Conservation (phyloP, 1,140 invertebrate species). For the Lordiphosa clarofinis region DNA sequence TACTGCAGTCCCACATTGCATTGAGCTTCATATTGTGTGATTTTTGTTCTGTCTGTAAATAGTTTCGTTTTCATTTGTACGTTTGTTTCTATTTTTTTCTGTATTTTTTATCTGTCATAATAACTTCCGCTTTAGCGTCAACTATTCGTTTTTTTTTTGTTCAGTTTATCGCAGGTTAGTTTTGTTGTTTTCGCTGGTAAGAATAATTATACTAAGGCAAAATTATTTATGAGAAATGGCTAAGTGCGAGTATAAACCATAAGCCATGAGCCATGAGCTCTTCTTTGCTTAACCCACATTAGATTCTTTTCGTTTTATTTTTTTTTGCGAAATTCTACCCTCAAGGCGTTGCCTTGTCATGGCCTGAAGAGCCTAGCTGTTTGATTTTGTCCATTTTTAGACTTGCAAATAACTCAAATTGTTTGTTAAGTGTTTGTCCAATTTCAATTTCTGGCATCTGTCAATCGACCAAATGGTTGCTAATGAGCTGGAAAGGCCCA, state of each 20-base stretch:
- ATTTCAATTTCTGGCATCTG: too few species aligned
- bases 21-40: constrained; percentile 47
- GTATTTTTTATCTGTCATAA: constrained; percentile 60
- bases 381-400: too few species aligned
- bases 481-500: too few species aligned
- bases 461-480: too few species aligned
- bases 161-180: too few species aligned
- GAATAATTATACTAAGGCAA: too few species aligned
- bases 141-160: too few species aligned
- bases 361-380: constrained; percentile 7
- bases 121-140: constrained; percentile 54
- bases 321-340: constrained; percentile 20
- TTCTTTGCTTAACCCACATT: constrained; percentile 44
- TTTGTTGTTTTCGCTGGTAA: constrained; percentile 2
- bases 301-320: not conserved
- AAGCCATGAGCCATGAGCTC: too few species aligned
- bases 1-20: constrained; percentile 25
- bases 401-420: too few species aligned
- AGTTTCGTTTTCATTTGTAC: constrained; percentile 24
- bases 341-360: constrained; percentile 27
- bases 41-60: constrained; percentile 14
- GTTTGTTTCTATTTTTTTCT: constrained; percentile 9
- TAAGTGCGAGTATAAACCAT: too few species aligned
- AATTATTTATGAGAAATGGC: constrained; percentile 10
- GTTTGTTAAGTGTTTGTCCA: too few species aligned